A percentile compares a stretch with the other conserved stretches of the same genome.
These are phyloP conservation scores for Muricea muricata DNA, from an alignment of 92 coral and sea anemone genomes.

Conservation along the genomic window DNA sequence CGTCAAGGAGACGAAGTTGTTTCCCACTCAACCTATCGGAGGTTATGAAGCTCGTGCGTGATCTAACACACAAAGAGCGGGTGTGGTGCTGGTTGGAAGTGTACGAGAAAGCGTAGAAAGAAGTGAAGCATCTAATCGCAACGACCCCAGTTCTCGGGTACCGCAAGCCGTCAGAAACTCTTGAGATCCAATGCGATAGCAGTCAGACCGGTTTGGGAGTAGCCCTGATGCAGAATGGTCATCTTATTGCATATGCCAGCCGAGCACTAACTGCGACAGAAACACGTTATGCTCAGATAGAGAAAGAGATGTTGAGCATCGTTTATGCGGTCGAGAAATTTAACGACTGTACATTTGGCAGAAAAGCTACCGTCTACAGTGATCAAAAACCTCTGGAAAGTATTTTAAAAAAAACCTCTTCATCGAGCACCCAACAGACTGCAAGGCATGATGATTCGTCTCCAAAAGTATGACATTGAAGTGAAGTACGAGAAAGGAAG, in stretches of 20 bases:
- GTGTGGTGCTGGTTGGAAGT: slow-evolving; percentile 24
- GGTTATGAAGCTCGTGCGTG: slow-evolving; percentile 49
- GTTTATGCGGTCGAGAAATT: slow-evolving; percentile 33
- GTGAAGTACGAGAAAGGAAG: slow-evolving; percentile 55
- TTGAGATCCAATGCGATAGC: slow-evolving; percentile 65
- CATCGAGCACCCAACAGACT: slow-evolving; percentile 29
- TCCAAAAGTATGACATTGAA: slow-evolving; percentile 59
- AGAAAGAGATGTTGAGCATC: slow-evolving; percentile 49
- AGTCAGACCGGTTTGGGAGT: slow-evolving; percentile 62
- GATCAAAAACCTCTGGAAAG: slow-evolving; percentile 13
- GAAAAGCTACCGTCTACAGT: slow-evolving; percentile 22
- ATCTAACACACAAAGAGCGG: slow-evolving; percentile 1
- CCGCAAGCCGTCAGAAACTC: slow-evolving; percentile 47
- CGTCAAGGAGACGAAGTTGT: slow-evolving; percentile 40
- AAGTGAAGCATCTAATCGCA: slow-evolving; percentile 47
- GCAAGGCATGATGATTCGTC: slow-evolving; percentile 51
- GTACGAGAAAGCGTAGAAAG: slow-evolving; percentile 34
- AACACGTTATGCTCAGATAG: slow-evolving; percentile 42
- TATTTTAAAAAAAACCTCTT: slow-evolving; percentile 27
- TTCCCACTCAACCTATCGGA: slow-evolving; percentile 40
- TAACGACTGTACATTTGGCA: slow-evolving; percentile 48
- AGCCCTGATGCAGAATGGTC: slow-evolving; percentile 57
- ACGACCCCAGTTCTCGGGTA: slow-evolving; percentile 54
- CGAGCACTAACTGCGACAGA: slow-evolving; percentile 26
- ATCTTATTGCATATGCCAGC: slow-evolving; percentile 51